Evolutionary conservation across 1,140 invertebrate species (phyloP), one percentile per base, ranked within the genome.

Genomic region (Lepidurus packardi): DNA sequence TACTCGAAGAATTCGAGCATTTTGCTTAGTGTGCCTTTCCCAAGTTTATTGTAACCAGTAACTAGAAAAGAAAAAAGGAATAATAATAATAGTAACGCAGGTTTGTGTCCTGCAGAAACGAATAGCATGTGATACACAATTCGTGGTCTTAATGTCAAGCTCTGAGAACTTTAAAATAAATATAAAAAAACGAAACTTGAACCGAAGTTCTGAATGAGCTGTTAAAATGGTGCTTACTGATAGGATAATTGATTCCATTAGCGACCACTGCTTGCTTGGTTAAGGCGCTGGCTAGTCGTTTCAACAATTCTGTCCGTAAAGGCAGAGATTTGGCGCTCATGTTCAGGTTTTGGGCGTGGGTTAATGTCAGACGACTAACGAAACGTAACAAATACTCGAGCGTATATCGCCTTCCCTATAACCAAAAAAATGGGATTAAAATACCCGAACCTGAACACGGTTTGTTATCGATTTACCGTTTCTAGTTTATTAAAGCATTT

Each of bases 311-410:
- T 47, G 87, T 87, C 80, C 87, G 89, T 75, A 81, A 78, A n/a
- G 75, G 73, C 7, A 47, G 76, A 45, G 42, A 82, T 43, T 9
- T 79, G 78, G n/a, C 80, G 76, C 6, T 78, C 75, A 42, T 82
- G 47, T 65, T 65, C 16, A 65, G 53, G 85, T 88, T 65, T 88
- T 87, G 7, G 87, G 83, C 0, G 86, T 86, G 77, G 90, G 85
- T 1, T 90, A 90, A 65, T 89, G 87, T 11, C 16, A 93, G 84
- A 79, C 91, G 88, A 13, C 87, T 89, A 11, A 93, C 82, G 82
- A 93, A 92, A 65, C 90, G 87, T 7, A 92, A 84, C n/a, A 93
- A 82, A 83, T 93, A 93, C 83, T 93, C 92, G 16, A 92, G 80
- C 3, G 92, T 86, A 80, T 90, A 90, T 73, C 89, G 87, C 65